A percentile compares a stretch with the other conserved stretches of the same genome.
phyloP scores from a whole-genome alignment of 2,797 vertebrate genomes.

The Eulemur albifrons region DNA sequence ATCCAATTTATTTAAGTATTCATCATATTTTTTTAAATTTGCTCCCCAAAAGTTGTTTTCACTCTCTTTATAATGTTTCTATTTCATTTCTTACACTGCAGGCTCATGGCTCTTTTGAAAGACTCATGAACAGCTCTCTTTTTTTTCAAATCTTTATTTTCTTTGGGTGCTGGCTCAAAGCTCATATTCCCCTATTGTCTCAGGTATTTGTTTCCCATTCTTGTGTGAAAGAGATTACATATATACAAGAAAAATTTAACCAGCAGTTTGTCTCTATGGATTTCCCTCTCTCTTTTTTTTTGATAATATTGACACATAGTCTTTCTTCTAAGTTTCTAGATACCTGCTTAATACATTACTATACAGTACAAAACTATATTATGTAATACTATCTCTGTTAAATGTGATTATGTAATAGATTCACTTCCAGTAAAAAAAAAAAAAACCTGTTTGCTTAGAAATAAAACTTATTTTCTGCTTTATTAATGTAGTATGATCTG shows the following conservation, averaged over 20 bases:
- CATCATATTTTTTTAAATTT: neutral
- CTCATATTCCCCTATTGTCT: neutral
- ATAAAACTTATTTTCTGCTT: neutral
- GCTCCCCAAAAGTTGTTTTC: neutral
- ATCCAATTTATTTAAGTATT: neutral
- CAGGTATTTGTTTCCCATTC: neutral
- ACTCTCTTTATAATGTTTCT: neutral
- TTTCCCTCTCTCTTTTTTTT: neutral
- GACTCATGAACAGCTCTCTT: rapidly evolving
- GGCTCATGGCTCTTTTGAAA: neutral
- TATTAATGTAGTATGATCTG: neutral
- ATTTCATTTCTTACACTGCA: neutral
- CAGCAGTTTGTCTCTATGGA: neutral
- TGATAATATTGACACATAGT: neutral
- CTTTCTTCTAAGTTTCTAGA: neutral
- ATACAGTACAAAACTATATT: neutral
- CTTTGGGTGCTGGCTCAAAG: neutral
- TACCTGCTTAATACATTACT: neutral
- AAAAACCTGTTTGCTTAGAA: neutral
- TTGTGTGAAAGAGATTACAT: neutral
- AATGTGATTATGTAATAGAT: neutral
- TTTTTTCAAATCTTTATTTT: neutral
- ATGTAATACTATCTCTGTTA: neutral
- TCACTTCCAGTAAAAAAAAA: neutral
- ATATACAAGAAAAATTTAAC: neutral